Evolutionary conservation across 1,140 invertebrate genomes (phyloP).

Genomic region (Drosophila azteca): DNA sequence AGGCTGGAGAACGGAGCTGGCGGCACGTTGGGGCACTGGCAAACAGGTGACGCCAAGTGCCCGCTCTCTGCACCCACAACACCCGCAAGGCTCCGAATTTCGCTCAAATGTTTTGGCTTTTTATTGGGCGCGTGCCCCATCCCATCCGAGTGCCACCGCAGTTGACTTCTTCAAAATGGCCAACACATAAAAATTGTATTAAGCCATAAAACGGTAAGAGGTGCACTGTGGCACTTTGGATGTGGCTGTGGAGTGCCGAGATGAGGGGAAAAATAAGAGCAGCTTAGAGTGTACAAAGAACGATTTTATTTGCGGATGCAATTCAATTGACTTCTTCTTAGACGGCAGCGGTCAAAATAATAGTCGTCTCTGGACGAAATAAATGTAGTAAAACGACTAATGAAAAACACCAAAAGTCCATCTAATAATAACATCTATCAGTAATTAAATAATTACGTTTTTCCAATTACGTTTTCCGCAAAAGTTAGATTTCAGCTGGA

Average conservation of each 20-base stretch:
- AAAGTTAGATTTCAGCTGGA: too few species aligned
- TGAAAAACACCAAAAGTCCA: too few species aligned
- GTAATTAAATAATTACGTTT: too few species aligned
- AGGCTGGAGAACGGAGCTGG: too few species aligned
- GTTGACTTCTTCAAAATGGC: slow-evolving; percentile 62
- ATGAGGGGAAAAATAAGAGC: slow-evolving; percentile 18
- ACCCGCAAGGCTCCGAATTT: slow-evolving; percentile 30
- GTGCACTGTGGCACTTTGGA: not conserved
- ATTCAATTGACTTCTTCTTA: slow-evolving; percentile 64
- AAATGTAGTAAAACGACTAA: too few species aligned
- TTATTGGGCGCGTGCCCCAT: slow-evolving; percentile 40
- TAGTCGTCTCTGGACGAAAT: not conserved
- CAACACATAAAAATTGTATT: slow-evolving; percentile 78
- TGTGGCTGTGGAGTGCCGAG: not conserved
- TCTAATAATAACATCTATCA: too few species aligned
- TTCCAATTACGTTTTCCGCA: too few species aligned
- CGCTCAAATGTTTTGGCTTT: slow-evolving; percentile 39
- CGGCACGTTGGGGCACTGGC: too few species aligned
- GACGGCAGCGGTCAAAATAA: not conserved
- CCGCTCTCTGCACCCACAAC: slow-evolving; percentile 2
- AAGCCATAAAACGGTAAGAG: slow-evolving; percentile 66
- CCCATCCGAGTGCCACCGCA: slow-evolving; percentile 19
- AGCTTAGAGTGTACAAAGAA: slow-evolving; percentile 47
- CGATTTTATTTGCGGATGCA: slow-evolving; percentile 67
- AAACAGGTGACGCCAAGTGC: slow-evolving; percentile 29